phyloP scores from a whole-genome alignment of 2,888 invertebrate species.

The Leucophenga maculata region DNA sequence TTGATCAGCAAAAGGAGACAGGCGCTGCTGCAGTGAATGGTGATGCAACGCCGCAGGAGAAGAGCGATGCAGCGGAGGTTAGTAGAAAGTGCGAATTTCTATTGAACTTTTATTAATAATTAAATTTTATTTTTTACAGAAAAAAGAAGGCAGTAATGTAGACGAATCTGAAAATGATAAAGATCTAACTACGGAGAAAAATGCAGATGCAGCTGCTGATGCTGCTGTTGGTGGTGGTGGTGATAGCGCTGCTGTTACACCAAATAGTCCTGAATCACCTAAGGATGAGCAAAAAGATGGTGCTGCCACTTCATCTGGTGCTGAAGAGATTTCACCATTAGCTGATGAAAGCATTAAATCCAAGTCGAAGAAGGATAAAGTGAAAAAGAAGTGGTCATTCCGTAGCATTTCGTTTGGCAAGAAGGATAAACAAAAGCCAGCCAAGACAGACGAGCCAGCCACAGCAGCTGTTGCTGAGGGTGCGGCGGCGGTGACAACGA shows the following conservation, averaged over 20 bases:
- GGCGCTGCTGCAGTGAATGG: slow-evolving; percentile 75
- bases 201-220: slow-evolving; percentile 66
- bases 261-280: slow-evolving; percentile 38
- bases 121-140: slow-evolving; percentile 71
- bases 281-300: slow-evolving; percentile 50
- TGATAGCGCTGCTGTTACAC: slow-evolving; percentile 56
- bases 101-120: not conserved
- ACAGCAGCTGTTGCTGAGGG: slow-evolving; percentile 52
- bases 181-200: slow-evolving; percentile 79
- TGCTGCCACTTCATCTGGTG: slow-evolving; percentile 34
- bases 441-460: slow-evolving; percentile 76
- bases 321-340: slow-evolving; percentile 65
- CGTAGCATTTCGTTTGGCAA: slow-evolving; percentile 89
- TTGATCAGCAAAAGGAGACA: slow-evolving; percentile 79
- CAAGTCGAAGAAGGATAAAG: slow-evolving; percentile 80
- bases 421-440: slow-evolving; percentile 89
- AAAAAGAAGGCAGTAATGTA: slow-evolving; percentile 72
- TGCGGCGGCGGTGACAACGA: slow-evolving; percentile 56
- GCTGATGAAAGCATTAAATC: slow-evolving; percentile 73
- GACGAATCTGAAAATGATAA: slow-evolving; percentile 79
- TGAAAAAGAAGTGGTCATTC: slow-evolving; percentile 93
- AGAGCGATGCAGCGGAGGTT: slow-evolving; percentile 73
- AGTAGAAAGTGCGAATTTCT: not conserved
- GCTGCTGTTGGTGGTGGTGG: slow-evolving; percentile 39
- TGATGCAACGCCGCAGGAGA: slow-evolving; percentile 78